Evolutionary conservation across 2,113 vertebrate species (phyloP).

Genomic region (Strigops habroptila): DNA sequence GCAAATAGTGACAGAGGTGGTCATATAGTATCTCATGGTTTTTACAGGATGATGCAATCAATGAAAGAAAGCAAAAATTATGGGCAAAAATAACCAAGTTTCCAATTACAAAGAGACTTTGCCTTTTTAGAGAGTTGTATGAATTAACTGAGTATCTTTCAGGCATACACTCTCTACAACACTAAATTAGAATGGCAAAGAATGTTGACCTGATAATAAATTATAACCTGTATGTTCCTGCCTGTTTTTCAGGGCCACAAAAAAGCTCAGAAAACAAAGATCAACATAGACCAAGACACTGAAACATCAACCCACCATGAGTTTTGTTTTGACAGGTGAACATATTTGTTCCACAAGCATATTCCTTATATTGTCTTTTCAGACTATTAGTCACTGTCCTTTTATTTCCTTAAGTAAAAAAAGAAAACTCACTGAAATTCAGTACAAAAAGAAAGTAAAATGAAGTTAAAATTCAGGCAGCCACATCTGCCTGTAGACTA

Average conservation of each 20-base stretch:
- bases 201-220: background rate
- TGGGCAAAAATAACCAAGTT: background rate
- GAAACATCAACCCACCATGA: background rate
- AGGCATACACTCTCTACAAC: background rate
- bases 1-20: background rate
- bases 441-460: background rate
- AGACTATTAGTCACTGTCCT: background rate
- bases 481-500: background rate
- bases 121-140: background rate
- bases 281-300: background rate
- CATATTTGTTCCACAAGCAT: background rate
- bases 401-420: background rate
- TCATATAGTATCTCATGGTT: background rate
- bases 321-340: background rate
- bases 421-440: background rate
- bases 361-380: background rate
- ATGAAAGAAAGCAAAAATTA: background rate
- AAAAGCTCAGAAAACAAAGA: conserved; percentile 33
- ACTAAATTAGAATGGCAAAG: background rate
- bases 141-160: background rate
- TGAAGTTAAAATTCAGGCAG: background rate
- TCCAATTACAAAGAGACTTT: background rate
- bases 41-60: background rate
- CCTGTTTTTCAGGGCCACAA: conserved; percentile 49
- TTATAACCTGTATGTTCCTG: background rate